A percentile compares a stretch with the other conserved stretches of the same genome.
Evolutionary conservation across 2,888 invertebrate species (phyloP).

Genomic region (Agelastica alni): DNA sequence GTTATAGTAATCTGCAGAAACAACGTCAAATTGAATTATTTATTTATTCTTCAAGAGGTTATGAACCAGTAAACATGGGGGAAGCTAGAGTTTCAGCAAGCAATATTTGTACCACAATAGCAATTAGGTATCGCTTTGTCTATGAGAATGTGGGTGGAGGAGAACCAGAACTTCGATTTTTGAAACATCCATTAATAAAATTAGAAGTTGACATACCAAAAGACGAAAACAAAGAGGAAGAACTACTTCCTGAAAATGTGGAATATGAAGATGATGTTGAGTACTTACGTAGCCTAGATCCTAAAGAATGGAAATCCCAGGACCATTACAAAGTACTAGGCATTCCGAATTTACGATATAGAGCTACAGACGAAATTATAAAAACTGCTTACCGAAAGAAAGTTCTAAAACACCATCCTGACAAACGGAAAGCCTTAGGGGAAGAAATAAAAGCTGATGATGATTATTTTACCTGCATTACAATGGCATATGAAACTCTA

Average conservation of each 20-base stretch:
- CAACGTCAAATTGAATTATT: neutral
- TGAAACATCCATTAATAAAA: constrained; percentile 50
- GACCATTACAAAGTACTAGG: constrained; percentile 97
- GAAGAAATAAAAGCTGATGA: constrained; percentile 87
- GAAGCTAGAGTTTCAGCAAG: constrained; percentile 46
- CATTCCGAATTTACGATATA: constrained; percentile 77
- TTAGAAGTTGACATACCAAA: constrained; percentile 44
- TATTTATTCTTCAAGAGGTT: constrained; percentile 14
- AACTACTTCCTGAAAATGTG: constrained; percentile 49
- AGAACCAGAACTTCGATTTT: constrained; percentile 46
- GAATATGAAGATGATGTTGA: constrained; percentile 75
- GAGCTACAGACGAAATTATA: constrained; percentile 90
- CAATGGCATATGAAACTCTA: constrained; percentile 92
- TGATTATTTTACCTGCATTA: constrained; percentile 98
- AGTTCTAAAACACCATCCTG: constrained; percentile 95
- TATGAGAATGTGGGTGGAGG: constrained; percentile 46
- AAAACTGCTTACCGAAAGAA: constrained; percentile 90
- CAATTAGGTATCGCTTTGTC: constrained; percentile 53
- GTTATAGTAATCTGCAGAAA: no score
- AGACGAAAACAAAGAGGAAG: constrained; percentile 49
- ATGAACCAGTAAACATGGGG: constrained; percentile 44
- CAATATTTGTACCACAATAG: constrained; percentile 49
- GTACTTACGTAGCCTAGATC: constrained; percentile 86
- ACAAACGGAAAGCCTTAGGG: constrained; percentile 91
- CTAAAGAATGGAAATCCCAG: constrained; percentile 97